Evolutionary conservation across 2,797 vertebrate species (phyloP).

Genomic region (Odontamblyopus lacepedii): DNA sequence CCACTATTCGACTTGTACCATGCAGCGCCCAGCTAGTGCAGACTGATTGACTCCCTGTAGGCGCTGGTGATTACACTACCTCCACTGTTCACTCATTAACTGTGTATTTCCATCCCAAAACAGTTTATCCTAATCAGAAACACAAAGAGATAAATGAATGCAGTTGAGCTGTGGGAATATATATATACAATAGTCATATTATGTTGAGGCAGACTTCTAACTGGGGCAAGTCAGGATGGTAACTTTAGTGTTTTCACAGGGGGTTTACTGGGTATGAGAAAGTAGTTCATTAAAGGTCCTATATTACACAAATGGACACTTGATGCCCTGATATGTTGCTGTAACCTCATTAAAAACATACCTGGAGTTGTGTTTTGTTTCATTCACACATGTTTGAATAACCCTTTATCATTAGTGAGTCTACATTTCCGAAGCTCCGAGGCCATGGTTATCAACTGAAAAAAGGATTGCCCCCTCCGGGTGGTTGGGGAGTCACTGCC

Average conservation of each 20-base stretch:
- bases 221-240: not conserved
- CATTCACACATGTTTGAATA: too few species aligned
- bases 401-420: too few species aligned
- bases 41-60: conserved; percentile 40
- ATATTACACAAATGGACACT: too few species aligned
- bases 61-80: conserved; percentile 34
- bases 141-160: conserved; percentile 13
- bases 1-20: conserved; percentile 3
- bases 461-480: too few species aligned
- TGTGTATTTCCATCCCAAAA: conserved; percentile 12
- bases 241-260: not conserved
- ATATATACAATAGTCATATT: not conserved
- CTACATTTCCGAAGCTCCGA: too few species aligned
- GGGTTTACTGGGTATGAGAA: too few species aligned
- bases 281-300: not conserved
- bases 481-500: too few species aligned
- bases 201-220: not conserved
- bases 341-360: too few species aligned
- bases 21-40: conserved; percentile 19
- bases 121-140: conserved; percentile 17
- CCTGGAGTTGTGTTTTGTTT: too few species aligned
- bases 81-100: conserved; percentile 34
- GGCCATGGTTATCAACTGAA: too few species aligned
- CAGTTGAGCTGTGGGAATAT: not conserved
- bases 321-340: too few species aligned